These are phyloP conservation scores for Thereuonema tuberculata DNA, from an alignment of 1,140 invertebrate genomes.

Conservation along the genomic window DNA sequence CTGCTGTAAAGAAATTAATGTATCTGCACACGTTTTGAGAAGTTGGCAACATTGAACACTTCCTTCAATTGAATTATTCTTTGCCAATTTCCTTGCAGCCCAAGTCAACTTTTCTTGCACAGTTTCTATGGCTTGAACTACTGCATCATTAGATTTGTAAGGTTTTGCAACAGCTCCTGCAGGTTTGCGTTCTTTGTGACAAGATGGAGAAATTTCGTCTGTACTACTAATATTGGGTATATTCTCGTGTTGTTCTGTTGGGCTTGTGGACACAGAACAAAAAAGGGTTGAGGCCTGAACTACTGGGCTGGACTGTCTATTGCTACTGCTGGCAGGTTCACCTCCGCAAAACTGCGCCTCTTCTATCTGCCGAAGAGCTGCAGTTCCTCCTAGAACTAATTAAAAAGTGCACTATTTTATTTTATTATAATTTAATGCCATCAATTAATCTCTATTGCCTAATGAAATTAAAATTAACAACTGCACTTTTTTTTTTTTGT, in stretches of 20 bases:
- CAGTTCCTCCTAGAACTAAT: slow-evolving; percentile 20
- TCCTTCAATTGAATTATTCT: not conserved
- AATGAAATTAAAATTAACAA: too few species aligned
- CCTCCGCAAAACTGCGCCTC: slow-evolving; percentile 19
- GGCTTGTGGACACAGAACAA: too few species aligned
- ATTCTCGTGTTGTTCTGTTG: too few species aligned
- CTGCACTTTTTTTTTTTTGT: too few species aligned
- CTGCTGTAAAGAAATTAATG: not conserved
- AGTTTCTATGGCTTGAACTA: not conserved
- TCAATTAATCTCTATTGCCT: too few species aligned
- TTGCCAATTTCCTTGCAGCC: not conserved
- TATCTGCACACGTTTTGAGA: slow-evolving; percentile 9
- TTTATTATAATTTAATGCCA: too few species aligned
- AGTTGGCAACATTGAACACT: not conserved
- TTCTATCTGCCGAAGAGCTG: slow-evolving; percentile 19
- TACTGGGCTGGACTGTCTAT: too few species aligned
- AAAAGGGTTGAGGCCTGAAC: too few species aligned
- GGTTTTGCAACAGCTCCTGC: not conserved
- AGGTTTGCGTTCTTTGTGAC: not conserved
- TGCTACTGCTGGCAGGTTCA: too few species aligned
- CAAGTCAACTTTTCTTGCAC: slow-evolving; percentile 2
- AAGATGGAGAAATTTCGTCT: not conserved
- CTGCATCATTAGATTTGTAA: not conserved
- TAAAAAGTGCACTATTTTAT: too few species aligned
- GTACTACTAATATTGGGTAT: too few species aligned